Evolutionary conservation across 2,797 vertebrate genomes (phyloP).

Genomic region (Aeoliscus strigatus): DNA sequence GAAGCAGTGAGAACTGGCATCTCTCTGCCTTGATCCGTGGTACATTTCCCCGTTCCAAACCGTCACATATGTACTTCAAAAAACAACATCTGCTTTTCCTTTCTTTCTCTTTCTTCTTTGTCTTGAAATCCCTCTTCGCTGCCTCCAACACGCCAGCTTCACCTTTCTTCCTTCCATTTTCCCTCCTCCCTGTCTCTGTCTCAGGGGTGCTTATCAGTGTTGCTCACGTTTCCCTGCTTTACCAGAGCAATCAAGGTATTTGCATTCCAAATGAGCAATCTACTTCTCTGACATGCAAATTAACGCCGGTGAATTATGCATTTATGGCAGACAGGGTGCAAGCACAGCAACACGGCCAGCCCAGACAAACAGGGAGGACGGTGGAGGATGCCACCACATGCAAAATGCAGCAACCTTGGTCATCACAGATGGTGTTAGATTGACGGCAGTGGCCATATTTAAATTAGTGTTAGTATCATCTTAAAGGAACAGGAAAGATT

Average conservation of each 20-base stretch:
- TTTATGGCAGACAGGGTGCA: constrained; percentile 52
- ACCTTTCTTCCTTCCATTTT: constrained; percentile 11
- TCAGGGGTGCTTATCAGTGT: constrained; percentile 53
- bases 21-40: constrained; percentile 25
- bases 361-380: constrained; percentile 6
- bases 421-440: too few species aligned
- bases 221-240: constrained; percentile 53
- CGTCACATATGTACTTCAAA: constrained; percentile 12
- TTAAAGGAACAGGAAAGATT: too few species aligned
- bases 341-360: constrained; percentile 26
- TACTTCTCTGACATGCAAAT: constrained; percentile 74
- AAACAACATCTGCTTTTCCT: constrained; percentile 20
- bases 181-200: constrained; percentile 5
- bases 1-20: constrained; percentile 51
- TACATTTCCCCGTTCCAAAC: too few species aligned
- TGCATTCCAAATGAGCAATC: constrained; percentile 75
- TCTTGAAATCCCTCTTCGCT: constrained; percentile 42
- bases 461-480: not conserved
- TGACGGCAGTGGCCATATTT: too few species aligned
- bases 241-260: constrained; percentile 66
- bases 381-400: constrained; percentile 15
- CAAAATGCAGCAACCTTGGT: too few species aligned
- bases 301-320: constrained; percentile 69
- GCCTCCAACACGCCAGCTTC: constrained; percentile 30
- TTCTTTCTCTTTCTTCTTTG: not conserved